phyloP scores from a whole-genome alignment of 2,797 vertebrate species.

The Orientallactaga sibirica region DNA sequence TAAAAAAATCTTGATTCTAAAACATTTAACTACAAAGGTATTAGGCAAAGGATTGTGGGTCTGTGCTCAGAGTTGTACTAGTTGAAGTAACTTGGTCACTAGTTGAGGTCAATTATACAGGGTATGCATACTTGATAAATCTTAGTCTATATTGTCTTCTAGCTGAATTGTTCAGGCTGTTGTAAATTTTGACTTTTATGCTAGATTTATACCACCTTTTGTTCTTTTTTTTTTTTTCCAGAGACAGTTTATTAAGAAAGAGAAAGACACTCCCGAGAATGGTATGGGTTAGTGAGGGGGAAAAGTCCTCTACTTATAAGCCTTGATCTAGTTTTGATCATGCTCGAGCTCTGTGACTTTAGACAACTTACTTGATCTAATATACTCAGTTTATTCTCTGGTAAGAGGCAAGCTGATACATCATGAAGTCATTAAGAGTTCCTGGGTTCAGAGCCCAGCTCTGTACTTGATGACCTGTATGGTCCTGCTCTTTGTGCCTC shows the following conservation, averaged over 20 bases:
- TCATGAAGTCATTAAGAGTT: slow-evolving; percentile 26
- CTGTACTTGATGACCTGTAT: background rate
- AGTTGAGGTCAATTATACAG: background rate
- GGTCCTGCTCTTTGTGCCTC: background rate
- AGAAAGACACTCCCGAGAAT: too few relatives aligned
- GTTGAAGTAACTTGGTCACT: background rate
- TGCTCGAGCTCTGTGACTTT: background rate
- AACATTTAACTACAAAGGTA: background rate
- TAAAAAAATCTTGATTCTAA: slow-evolving; percentile 21
- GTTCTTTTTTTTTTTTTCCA: too few relatives aligned
- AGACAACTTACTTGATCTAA: background rate
- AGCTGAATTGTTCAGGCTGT: background rate
- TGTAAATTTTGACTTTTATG: slow-evolving; percentile 53
- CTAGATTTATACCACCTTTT: slow-evolving; percentile 24
- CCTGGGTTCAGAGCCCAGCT: slow-evolving; percentile 4
- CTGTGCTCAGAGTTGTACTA: background rate
- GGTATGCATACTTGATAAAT: background rate
- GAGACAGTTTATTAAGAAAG: too few relatives aligned
- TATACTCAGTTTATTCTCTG: slow-evolving; percentile 13
- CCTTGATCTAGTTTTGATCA: background rate
- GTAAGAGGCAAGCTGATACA: slow-evolving; percentile 9
- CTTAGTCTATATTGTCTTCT: slow-evolving; percentile 44
- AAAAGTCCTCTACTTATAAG: too few relatives aligned
- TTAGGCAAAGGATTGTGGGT: background rate
- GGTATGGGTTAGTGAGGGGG: too few relatives aligned